These are phyloP conservation scores for Sandelia bainsii DNA, from an alignment of 2,797 vertebrate species.

Conservation along the genomic window DNA sequence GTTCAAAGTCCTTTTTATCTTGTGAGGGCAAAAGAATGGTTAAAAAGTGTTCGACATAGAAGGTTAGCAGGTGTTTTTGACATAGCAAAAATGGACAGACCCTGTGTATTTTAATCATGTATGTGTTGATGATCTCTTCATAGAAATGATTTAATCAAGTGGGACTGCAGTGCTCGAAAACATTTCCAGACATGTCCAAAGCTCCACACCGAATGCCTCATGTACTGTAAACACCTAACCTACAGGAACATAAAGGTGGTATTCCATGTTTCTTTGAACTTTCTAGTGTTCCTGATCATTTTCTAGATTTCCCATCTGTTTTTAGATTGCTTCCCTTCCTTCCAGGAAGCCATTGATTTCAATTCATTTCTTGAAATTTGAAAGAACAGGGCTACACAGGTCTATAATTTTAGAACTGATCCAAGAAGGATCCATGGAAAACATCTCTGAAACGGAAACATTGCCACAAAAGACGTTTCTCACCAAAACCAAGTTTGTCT, in stretches of 20 bases:
- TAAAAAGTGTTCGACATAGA: neutral
- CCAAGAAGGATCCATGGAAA: neutral
- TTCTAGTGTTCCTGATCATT: neutral
- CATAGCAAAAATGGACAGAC: neutral
- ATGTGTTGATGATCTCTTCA: neutral
- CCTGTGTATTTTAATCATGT: neutral
- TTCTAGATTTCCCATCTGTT: neutral
- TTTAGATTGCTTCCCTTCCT: neutral
- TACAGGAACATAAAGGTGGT: neutral
- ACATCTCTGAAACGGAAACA: neutral
- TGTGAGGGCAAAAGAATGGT: neutral
- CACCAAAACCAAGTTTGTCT: too few species aligned
- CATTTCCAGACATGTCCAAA: neutral
- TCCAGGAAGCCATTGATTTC: neutral
- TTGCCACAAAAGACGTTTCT: too few species aligned
- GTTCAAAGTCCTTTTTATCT: slow-evolving; percentile 18
- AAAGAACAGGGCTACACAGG: too few species aligned
- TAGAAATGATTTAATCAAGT: slow-evolving; percentile 11
- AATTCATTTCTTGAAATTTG: neutral
- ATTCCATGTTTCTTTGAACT: neutral
- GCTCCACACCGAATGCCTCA: neutral
- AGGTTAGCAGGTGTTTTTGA: neutral
- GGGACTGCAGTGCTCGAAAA: neutral
- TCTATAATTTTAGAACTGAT: neutral
- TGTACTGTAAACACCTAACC: neutral